A percentile compares a stretch with the other conserved stretches of the same genome.
phyloP scores from a whole-genome alignment of 37 sponge, comb jelly and placozoan genomes.

The Axinella damicornis region DNA sequence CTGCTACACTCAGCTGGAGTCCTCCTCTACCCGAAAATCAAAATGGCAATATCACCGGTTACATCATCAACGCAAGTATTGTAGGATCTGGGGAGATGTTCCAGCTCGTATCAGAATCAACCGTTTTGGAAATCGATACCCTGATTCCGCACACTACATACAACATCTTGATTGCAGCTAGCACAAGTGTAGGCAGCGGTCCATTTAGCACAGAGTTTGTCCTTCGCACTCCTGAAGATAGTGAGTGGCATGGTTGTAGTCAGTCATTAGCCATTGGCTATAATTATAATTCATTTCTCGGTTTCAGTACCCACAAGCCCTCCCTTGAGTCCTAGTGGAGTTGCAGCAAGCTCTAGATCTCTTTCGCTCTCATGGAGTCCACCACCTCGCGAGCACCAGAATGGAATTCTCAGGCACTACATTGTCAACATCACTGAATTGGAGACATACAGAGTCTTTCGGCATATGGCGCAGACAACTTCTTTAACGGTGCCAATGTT shows the following conservation, averaged over 20 bases:
- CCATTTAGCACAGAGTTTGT: neutral
- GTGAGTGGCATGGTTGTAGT: neutral
- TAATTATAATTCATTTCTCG: too few relatives aligned
- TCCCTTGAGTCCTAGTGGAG: constrained; percentile 8
- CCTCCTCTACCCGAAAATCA: constrained; percentile 14
- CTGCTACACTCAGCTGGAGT: neutral
- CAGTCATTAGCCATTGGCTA: too few relatives aligned
- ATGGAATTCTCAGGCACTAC: constrained; percentile 27
- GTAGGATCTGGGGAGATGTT: neutral
- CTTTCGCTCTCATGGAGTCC: constrained; percentile 22
- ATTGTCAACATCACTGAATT: neutral
- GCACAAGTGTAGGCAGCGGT: neutral
- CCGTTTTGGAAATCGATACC: neutral
- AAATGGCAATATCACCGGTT: constrained; percentile 28
- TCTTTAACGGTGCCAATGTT: neutral
- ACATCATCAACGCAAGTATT: neutral
- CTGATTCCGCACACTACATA: constrained; percentile 12
- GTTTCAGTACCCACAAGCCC: constrained; percentile 43
- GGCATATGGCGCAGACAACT: neutral
- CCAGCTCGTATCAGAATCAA: neutral
- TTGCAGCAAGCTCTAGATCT: constrained; percentile 1
- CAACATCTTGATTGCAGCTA: constrained; percentile 2
- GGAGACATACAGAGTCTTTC: neutral
- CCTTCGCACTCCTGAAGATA: neutral
- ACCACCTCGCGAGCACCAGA: constrained; percentile 22